These are phyloP conservation scores for Egretta garzetta DNA, from an alignment of 2,113 vertebrate species.

Conservation along the genomic window DNA sequence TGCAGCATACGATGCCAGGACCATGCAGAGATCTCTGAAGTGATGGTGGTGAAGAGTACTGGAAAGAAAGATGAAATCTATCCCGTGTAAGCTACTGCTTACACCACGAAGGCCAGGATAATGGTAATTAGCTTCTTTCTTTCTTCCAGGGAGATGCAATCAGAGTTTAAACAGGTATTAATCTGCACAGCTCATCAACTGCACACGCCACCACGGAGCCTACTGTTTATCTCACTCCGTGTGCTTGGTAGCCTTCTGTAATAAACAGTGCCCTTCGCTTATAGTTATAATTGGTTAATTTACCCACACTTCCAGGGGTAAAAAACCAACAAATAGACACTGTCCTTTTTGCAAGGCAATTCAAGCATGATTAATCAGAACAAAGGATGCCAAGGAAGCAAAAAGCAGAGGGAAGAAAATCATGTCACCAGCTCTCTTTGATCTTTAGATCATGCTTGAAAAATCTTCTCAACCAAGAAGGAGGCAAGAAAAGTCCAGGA, in stretches of 20 bases:
- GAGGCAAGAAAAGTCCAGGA: neutral
- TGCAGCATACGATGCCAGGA: neutral
- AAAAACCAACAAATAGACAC: neutral
- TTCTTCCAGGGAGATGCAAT: neutral
- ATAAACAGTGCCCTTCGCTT: neutral
- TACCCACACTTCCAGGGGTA: neutral
- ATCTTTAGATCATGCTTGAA: neutral
- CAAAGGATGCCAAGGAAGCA: neutral
- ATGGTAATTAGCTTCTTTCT: neutral
- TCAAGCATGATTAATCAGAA: neutral
- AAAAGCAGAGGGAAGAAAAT: neutral
- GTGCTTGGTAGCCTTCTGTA: neutral
- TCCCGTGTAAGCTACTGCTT: neutral
- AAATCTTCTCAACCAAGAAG: neutral
- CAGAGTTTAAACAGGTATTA: neutral
- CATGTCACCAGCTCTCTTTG: neutral
- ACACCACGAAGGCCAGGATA: neutral
- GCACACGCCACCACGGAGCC: accelerated
- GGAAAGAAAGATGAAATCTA: neutral
- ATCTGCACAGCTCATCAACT: neutral
- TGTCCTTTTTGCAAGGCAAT: neutral
- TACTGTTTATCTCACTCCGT: neutral
- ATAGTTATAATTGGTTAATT: neutral
- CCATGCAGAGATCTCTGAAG: neutral
- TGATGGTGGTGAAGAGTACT: neutral